Percentiles rank a stretch among this genome's conserved stretches.
phyloP scores from a whole-genome alignment of 92 coral and sea anemone genomes.

The Zoanthus sociatus region DNA sequence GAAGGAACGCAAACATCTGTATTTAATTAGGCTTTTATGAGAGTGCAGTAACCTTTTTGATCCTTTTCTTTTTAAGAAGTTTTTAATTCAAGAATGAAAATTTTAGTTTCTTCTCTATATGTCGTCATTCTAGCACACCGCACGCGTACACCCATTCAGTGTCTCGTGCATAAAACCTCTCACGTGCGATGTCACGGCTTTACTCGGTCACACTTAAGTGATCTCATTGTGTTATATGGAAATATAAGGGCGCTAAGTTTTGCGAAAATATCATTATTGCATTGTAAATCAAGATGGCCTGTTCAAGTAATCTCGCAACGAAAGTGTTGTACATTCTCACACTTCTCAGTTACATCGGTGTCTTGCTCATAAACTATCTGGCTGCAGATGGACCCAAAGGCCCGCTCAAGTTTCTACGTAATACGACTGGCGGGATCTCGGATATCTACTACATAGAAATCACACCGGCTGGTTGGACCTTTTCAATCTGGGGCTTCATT shows the following conservation, averaged over 20 bases:
- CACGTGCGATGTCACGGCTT: neutral
- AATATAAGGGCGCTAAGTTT: neutral
- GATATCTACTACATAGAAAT: slow-evolving; percentile 68
- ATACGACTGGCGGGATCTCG: slow-evolving; percentile 67
- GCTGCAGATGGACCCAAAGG: slow-evolving; percentile 33
- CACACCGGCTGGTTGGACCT: slow-evolving; percentile 83
- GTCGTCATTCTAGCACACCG: no score
- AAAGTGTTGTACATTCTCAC: slow-evolving; percentile 4
- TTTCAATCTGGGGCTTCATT: slow-evolving; percentile 84
- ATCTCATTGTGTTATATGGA: neutral
- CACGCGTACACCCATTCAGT: no score
- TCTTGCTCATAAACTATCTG: slow-evolving; percentile 3
- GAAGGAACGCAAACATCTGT: neutral
- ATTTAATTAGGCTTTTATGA: no score
- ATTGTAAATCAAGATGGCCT: no score
- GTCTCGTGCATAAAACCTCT: no score
- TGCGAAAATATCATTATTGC: no score
- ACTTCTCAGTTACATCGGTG: neutral
- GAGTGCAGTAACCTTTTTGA: no score
- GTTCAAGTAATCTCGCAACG: neutral
- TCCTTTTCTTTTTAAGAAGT: no score
- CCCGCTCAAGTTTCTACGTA: slow-evolving; percentile 46
- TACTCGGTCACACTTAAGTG: neutral
- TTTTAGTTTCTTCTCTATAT: no score
- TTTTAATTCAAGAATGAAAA: no score